These are phyloP conservation scores for Poicephalus meyeri DNA, from an alignment of 2,113 vertebrate species.

Conservation along the genomic window DNA sequence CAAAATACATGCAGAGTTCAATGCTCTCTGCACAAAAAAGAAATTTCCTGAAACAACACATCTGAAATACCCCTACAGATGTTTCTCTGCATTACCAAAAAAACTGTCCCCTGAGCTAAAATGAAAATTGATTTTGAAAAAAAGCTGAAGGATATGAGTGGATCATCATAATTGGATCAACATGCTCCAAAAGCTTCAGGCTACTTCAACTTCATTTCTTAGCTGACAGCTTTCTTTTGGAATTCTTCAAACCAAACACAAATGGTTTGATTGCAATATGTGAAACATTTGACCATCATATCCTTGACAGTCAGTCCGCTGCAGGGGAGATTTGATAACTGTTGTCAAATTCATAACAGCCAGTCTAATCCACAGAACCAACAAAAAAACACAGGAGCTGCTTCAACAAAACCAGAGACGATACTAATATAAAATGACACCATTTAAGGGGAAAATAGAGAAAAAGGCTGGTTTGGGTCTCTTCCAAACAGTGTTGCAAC, in stretches of 20 bases:
- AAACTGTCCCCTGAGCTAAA: slow-evolving; percentile 66
- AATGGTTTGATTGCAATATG: slow-evolving; percentile 74
- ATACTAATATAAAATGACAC: slow-evolving; percentile 19
- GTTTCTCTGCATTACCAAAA: slow-evolving; percentile 63
- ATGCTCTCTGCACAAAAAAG: slow-evolving; percentile 24
- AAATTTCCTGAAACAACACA: slow-evolving; percentile 72
- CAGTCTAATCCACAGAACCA: slow-evolving; percentile 62
- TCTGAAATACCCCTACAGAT: slow-evolving; percentile 69
- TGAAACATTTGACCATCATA: slow-evolving; percentile 76
- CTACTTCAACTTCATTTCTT: slow-evolving; percentile 73
- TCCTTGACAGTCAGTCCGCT: slow-evolving; percentile 68
- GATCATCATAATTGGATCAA: slow-evolving; percentile 79
- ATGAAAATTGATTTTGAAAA: slow-evolving; percentile 78
- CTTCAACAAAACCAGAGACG: not conserved
- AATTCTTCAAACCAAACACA: slow-evolving; percentile 75
- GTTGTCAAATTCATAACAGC: slow-evolving; percentile 75
- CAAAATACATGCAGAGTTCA: slow-evolving; percentile 27
- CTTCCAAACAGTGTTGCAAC: not conserved
- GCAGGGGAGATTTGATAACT: slow-evolving; percentile 75
- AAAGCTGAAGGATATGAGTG: slow-evolving; percentile 73
- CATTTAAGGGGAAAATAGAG: not conserved
- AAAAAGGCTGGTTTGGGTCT: not conserved
- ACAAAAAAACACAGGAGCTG: slow-evolving; percentile 29
- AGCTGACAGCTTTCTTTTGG: slow-evolving; percentile 75
- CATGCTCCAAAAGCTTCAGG: slow-evolving; percentile 70